Evolutionary conservation across 2,888 invertebrate genomes (phyloP).

Genomic region (Limnephilus lunatus): DNA sequence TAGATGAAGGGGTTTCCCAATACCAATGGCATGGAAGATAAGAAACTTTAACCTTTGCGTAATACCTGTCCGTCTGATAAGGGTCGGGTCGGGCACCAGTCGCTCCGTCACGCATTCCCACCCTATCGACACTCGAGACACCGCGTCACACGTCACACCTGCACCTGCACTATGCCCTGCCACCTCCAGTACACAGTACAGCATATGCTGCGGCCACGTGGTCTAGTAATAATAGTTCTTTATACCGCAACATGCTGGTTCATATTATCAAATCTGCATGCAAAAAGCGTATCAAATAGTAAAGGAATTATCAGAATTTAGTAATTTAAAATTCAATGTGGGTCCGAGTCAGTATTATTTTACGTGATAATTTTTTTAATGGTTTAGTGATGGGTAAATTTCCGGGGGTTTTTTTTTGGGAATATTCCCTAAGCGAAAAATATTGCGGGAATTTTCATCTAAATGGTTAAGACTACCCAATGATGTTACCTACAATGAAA

Average conservation of each 20-base stretch:
- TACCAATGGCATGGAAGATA: not conserved
- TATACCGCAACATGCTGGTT: not conserved
- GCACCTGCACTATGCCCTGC: not conserved
- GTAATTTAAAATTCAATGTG: not conserved
- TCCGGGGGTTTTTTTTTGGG: too few species aligned
- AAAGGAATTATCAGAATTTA: too few species aligned
- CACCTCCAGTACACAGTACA: not conserved
- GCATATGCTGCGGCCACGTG: not conserved
- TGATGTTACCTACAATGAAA: too few species aligned
- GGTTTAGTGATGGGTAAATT: not conserved
- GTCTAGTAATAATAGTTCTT: not conserved
- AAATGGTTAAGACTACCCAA: too few species aligned
- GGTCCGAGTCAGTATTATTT: not conserved
- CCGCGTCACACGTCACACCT: too few species aligned
- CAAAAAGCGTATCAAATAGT: not conserved
- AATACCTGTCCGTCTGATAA: not conserved
- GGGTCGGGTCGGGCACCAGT: not conserved
- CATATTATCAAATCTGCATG: not conserved
- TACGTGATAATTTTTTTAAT: not conserved
- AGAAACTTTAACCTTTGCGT: not conserved
- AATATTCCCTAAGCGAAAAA: too few species aligned
- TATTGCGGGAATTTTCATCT: too few species aligned
- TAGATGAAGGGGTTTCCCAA: not conserved
- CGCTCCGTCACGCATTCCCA: not conserved
- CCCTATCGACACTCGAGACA: not conserved